Evolutionary conservation across 1,140 invertebrate genomes (phyloP), one percentile per base, ranked within the genome.

Genomic region (Semibalanus balanoides): DNA sequence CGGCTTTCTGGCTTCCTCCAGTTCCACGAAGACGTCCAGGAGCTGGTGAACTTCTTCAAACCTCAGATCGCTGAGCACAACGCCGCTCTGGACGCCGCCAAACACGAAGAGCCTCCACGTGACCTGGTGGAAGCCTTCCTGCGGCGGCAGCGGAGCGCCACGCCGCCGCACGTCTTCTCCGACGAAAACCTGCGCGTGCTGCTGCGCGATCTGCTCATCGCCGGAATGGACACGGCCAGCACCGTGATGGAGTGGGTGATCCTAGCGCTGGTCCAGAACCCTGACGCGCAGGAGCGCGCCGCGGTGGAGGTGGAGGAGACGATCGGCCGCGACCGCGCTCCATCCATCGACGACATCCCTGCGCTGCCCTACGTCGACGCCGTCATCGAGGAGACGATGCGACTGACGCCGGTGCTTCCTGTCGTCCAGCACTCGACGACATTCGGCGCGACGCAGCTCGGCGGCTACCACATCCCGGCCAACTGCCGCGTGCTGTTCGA

Each of bases 251-350:
- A 76, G 71, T 79, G 77, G 70, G 75, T 72, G 3, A 22, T 79
- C 27, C 73, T 79, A 30, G 72, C 78, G 31, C 40, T 97, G 89
- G 83, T 96, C 7, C 89, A 93, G 79, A 88, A 97, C 82, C 94
- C 93, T 0, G 89, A 94, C 74, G 87, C 92, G 0, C 93, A 95
- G 82, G 86, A 85, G 30, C 88, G 88, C 17, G 90, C 97, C 0
- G 92, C 94, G 84, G 89, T 93, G 73, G 95, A 98, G 83, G 85
- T 98, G n/a, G 93, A 96, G 79, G 79, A 81, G 11, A 90, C 96
- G 0, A 88, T 97, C 30, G 95, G 94, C 7, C 86, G 90, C 25
- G 86, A 88, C 30, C 86, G 93, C 30, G 84, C 93, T 79, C 94
- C 94, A 0, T 73, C 74, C 35, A n/a, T 96, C 3, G 90, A 93